These are phyloP conservation scores for Oreotragus oreotragus DNA, from an alignment of 2,113 vertebrate species.

Conservation along the genomic window DNA sequence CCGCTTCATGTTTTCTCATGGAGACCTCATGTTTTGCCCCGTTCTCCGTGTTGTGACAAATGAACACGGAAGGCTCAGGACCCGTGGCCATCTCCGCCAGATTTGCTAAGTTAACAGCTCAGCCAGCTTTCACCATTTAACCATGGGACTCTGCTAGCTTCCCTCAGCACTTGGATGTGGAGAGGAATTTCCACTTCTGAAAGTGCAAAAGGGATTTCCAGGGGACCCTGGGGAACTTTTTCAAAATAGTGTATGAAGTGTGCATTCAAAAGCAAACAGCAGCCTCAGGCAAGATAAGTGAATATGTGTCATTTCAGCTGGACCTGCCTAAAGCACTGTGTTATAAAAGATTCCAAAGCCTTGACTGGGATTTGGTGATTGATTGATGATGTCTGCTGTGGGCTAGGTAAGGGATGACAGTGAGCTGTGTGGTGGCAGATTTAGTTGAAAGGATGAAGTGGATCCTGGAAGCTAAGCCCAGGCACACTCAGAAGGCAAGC, in stretches of 20 bases:
- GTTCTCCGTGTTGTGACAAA: background rate
- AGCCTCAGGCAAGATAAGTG: background rate
- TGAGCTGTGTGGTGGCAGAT: background rate
- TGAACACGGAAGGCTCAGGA: background rate
- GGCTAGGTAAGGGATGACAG: background rate
- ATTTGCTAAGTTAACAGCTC: background rate
- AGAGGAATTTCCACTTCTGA: background rate
- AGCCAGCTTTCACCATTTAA: rapidly evolving
- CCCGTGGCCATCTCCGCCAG: rapidly evolving
- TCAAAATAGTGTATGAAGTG: background rate
- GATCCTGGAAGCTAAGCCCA: background rate
- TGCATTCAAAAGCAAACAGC: background rate
- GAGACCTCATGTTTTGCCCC: background rate
- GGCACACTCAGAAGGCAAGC: background rate
- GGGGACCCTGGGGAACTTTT: too few species aligned
- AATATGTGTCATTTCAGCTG: background rate
- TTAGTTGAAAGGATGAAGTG: too few species aligned
- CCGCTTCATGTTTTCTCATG: too few species aligned
- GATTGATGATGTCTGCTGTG: background rate
- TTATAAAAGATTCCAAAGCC: background rate
- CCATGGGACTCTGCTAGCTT: background rate
- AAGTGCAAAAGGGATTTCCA: background rate
- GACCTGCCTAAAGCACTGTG: rapidly evolving
- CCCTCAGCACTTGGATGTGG: background rate
- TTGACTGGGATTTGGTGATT: background rate